Evolutionary conservation across 2,888 invertebrate genomes (phyloP).

Genomic region (Proisotoma minuta): DNA sequence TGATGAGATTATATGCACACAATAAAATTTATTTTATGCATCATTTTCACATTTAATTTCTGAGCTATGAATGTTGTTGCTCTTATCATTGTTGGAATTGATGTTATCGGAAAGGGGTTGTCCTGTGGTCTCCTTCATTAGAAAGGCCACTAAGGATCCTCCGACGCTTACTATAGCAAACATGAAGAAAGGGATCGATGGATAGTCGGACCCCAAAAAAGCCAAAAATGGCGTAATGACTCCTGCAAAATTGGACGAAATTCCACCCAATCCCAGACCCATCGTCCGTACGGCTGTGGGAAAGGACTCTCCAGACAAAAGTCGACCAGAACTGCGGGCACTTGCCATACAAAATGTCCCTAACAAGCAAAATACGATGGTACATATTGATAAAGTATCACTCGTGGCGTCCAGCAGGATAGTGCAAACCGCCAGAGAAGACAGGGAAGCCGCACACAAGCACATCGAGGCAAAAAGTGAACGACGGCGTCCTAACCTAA

Average conservation of each 20-base stretch:
- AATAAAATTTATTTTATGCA: too few relatives aligned
- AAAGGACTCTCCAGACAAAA: constrained; percentile 36
- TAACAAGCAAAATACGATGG: constrained; percentile 21
- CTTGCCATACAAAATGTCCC: constrained; percentile 38
- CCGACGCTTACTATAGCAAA: constrained; percentile 33
- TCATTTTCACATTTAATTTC: too few relatives aligned
- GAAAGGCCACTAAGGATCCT: constrained; percentile 29
- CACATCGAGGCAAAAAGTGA: constrained; percentile 29
- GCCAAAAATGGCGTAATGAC: constrained; percentile 41
- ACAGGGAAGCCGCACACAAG: constrained; percentile 27
- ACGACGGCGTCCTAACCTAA: constrained; percentile 30
- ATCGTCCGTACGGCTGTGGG: constrained; percentile 36
- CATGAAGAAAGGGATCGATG: constrained; percentile 34
- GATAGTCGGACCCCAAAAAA: constrained; percentile 33
- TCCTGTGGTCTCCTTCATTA: constrained; percentile 37
- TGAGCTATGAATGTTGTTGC: too few relatives aligned
- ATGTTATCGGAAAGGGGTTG: constrained; percentile 22
- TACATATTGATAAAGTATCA: constrained; percentile 7
- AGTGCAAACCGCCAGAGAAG: constrained; percentile 26
- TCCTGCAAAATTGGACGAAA: constrained; percentile 29
- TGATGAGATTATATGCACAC: too few relatives aligned
- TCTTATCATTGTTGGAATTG: too few relatives aligned
- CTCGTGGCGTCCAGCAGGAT: constrained; percentile 17
- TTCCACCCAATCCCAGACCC: constrained; percentile 34
- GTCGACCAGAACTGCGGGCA: constrained; percentile 26